Percentiles rank a stretch among this genome's conserved stretches.
Evolutionary conservation across 2,113 vertebrate species (phyloP).

Genomic region (Heptranchias perlo): DNA sequence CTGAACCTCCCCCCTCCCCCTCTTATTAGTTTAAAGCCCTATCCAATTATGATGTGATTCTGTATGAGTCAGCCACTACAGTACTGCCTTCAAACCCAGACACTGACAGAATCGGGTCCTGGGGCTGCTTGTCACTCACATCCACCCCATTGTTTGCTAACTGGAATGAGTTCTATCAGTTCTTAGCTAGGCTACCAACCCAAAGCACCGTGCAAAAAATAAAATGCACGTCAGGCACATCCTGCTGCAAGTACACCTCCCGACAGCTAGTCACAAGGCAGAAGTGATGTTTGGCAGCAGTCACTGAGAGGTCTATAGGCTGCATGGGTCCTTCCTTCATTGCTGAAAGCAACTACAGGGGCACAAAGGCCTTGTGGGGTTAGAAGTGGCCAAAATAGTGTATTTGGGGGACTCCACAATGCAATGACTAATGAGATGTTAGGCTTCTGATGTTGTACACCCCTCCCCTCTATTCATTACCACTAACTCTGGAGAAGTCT

Average conservation of each 20-base stretch:
- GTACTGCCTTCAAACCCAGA: not conserved
- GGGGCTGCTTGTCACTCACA: conserved; percentile 26
- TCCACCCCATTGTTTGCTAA: conserved; percentile 1
- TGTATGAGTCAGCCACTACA: conserved; percentile 7
- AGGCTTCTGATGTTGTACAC: not conserved
- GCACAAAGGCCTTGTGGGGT: not conserved
- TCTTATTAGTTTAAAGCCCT: no score
- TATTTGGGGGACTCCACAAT: not conserved
- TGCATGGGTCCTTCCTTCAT: not conserved
- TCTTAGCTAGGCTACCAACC: not conserved
- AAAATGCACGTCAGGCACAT: not conserved
- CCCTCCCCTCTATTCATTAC: not conserved
- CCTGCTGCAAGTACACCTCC: not conserved
- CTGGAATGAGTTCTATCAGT: not conserved
- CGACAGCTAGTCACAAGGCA: not conserved
- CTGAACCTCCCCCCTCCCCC: no score
- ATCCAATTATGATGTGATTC: conserved; percentile 25
- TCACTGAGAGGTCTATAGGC: not conserved
- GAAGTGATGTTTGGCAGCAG: not conserved
- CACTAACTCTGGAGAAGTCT: not conserved
- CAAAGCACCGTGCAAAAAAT: not conserved
- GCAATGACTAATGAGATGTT: not conserved
- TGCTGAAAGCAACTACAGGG: not conserved
- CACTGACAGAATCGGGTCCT: not conserved
- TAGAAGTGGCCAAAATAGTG: not conserved